Evolutionary conservation across 2,797 vertebrate genomes (phyloP), one percentile per base, ranked within the genome.

Genomic region (Dryobates pubescens): DNA sequence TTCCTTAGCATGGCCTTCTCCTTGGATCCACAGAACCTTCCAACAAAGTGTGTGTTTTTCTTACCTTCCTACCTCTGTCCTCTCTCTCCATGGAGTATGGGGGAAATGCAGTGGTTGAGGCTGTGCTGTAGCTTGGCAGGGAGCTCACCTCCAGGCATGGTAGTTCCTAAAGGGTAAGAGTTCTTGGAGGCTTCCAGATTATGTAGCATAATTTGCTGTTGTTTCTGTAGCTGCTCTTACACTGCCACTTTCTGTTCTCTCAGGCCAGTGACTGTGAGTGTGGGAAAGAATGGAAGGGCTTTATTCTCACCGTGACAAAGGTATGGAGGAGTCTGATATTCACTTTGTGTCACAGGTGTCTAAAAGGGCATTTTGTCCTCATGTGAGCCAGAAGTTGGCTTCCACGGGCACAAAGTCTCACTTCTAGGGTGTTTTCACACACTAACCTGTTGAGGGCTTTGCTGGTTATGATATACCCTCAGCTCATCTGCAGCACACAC

Each of bases 261-360:
- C 88, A 97, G 97, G 96, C 95, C 62, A 91, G 95, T 92, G 96
- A 92, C 45, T 71, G 69, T 54, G 96, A 97, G 93, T 82, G 61
- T 82, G 94, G 95, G 24, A 96, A 97, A 83, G 96, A 97, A 82
- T 98, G 97, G 97, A 97, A 94, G 77, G 91, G 96, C 4, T 97
- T 97, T 82, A 97, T 98, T 91, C 93, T 95, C 63, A 97, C 97
- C 1, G 94, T 97, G 65, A 96, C 94, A 78, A 92, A 97, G 97
- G 97, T 97, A 97, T 20, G 84, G 68, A 82, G 56, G 17, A 69
- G 30, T 67, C 80, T 54, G n/a, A 2, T 41, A n/a, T 45, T 80
- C 32, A 29, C 23, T 54, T 64, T 16, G 18, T 29, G 24, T 71
- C 22, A 41, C 20, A 70, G 74, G 29, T 4, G 6, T 17, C 23